A percentile compares a stretch with the other conserved stretches of the same genome.
Conservation (phyloP, 2,888 invertebrate genomes). For the Drosophila subsilvestris region DNA sequence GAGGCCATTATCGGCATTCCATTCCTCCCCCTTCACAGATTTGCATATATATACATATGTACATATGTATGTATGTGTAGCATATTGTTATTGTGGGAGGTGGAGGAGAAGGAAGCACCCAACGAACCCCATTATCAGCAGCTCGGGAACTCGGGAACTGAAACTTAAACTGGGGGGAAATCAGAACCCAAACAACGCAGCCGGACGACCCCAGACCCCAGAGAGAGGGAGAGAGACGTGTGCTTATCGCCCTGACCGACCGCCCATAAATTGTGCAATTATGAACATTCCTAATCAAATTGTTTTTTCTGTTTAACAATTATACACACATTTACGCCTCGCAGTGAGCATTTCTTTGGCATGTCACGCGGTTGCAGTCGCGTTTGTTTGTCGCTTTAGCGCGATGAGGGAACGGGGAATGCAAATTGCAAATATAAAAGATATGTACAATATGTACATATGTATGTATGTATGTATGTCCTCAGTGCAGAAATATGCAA, state of each 20-base stretch:
- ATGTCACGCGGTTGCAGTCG: slow-evolving; percentile 60
- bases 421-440: slow-evolving; percentile 56
- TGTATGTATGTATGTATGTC: slow-evolving; percentile 44
- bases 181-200: slow-evolving; percentile 13
- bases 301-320: slow-evolving; percentile 27
- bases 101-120: neutral
- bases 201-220: neutral
- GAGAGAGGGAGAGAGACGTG: neutral
- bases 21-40: slow-evolving; percentile 18
- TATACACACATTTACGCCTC: slow-evolving; percentile 18
- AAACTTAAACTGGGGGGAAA: slow-evolving; percentile 16
- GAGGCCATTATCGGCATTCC: slow-evolving; percentile 29
- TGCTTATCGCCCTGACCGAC: slow-evolving; percentile 20
- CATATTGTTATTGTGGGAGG: neutral
- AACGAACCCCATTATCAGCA: slow-evolving; percentile 40
- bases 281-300: slow-evolving; percentile 39
- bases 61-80: neutral
- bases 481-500: slow-evolving; percentile 55
- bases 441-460: no score
- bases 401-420: slow-evolving; percentile 39
- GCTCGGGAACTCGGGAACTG: slow-evolving; percentile 6
- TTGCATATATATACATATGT: slow-evolving; percentile 23
- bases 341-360: slow-evolving; percentile 50
- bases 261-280: slow-evolving; percentile 37
- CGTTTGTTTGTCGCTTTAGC: slow-evolving; percentile 39